Conservation (phyloP, 2,888 invertebrate genomes). For the Clusia tigrina region DNA sequence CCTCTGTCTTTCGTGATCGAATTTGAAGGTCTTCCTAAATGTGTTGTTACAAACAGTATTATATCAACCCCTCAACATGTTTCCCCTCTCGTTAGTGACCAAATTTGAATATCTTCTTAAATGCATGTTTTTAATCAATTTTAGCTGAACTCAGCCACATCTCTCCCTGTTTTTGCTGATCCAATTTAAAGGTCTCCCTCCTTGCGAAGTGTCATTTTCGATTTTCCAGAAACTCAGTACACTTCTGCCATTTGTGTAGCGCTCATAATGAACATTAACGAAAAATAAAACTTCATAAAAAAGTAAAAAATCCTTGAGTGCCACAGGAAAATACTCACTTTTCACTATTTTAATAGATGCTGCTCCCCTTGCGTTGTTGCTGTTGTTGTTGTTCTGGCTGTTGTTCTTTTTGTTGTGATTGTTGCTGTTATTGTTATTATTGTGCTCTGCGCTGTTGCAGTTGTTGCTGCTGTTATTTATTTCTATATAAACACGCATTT, state of each 20-base stretch:
- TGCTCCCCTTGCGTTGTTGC: slow-evolving; percentile 15
- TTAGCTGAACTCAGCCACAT: too few species aligned
- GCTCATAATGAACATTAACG: too few species aligned
- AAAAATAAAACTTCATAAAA: background rate
- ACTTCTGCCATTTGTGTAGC: background rate
- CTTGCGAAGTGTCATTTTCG: too few species aligned
- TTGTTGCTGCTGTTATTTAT: slow-evolving; percentile 5
- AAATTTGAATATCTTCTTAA: too few species aligned
- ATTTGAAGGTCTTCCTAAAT: too few species aligned
- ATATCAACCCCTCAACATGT: too few species aligned
- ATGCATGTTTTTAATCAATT: too few species aligned
- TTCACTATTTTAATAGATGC: slow-evolving; percentile 28
- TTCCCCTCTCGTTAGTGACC: too few species aligned
- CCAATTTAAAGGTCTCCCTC: too few species aligned
- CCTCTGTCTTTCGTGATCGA: too few species aligned
- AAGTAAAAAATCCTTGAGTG: slow-evolving; percentile 24
- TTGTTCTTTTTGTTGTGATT: slow-evolving; percentile 19
- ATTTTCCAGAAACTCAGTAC: background rate
- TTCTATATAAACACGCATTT: slow-evolving; percentile 24
- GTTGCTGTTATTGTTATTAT: background rate
- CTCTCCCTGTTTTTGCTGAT: too few species aligned
- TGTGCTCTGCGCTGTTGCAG: slow-evolving; percentile 14
- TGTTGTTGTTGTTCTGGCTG: slow-evolving; percentile 17
- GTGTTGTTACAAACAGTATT: too few species aligned
- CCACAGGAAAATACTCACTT: slow-evolving; percentile 30